Base-by-base conservation (phyloP, 2,888 invertebrate genomes). In the Philhelius pedissequus region DNA sequence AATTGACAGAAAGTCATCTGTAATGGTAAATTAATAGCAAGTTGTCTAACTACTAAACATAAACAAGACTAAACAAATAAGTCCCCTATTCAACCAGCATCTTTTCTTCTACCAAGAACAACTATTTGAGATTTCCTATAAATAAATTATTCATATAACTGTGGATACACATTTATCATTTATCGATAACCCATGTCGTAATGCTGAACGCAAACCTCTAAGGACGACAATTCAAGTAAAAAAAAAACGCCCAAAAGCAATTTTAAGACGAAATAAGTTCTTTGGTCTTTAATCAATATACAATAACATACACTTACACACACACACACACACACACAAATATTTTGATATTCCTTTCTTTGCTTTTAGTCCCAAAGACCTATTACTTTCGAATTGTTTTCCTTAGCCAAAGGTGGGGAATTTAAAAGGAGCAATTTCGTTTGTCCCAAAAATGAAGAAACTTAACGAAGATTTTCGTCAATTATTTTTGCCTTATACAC, bases 251-350 rank as follows among this genome's bases (percentile, higher is more conserved):
- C 74, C 60, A 35, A 22, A 40, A 66, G 58, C 45, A 56, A 30
- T 64, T 64, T 78, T 75, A 50, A 64, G 66, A 50, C 56, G 48
- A 69, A 54, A 40, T 22, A 74, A 20, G 8, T 74, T 27, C 69
- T 48, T 66, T 35, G 69, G 58, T 45, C 64, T 74, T 69, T 58
- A 83, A 83, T 83, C 83, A 79, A 83, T 83, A 79, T 50, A 71
- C 22, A 69, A 62, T 43, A 22, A 43, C 0, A 43, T 18, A 43
- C 27, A 43, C 1, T 30, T 2, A 32, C 32, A 32, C 18, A 11
- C n/a, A n/a, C n/a, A n/a, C n/a, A 43, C 27, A 43, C 27, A 43
- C 1, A 54, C 5, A 32, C 32, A 32, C 18, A 11, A 22, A 48
- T 11, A 20, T 18, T 1, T 5, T 7, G 4, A 22, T n/a, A 2